Base-by-base conservation (phyloP, 2,888 invertebrate species). In the Drosophila paranaensis region DNA sequence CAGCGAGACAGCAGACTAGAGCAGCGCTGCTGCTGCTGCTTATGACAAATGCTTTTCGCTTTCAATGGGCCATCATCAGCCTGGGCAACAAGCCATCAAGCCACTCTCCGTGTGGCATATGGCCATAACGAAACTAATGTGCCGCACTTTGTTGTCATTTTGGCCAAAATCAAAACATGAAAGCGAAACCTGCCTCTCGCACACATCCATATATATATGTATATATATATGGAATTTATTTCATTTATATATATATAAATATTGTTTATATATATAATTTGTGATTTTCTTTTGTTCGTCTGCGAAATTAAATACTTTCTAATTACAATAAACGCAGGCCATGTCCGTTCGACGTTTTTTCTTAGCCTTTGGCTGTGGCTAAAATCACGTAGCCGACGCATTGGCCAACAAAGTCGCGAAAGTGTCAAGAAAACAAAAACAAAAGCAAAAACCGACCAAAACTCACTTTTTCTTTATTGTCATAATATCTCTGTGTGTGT, bases 231-330 rank as follows among this genome's bases (percentile, higher is more conserved):
- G 74, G 78, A 55, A 63, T 64, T 77, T 46, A 60, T 53, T 56
- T 42, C 50, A 56, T 39, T 30, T 20, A 20, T 45, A 20, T 54
- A 51, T 6, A 30, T 33, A 58, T 43, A 14, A 27, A 30, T 46
- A 46, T 30, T n/a, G 30, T n/a, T n/a, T 16, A 33, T 33, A 48
- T 39, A 27, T 43, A 58, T 43, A 42, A 43, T 63, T 46, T 42
- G 37, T 58, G 27, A n/a, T 58, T 62, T 64, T 46, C 50, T 70
- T 45, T 71, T 70, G 55, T 76, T 56, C 73, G 76, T 74, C 73
- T 77, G 83, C 79, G 89, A 82, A 89, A 82, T 89, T 90, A 90
- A 89, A 90, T 88, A 90, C 89, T 89, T 89, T 89, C 89, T 89
- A 89, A 89, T 89, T 88, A 88, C 83, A 90, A 88, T 85, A 80